Conservation (phyloP, 2,888 invertebrate species). For the Drosophila borealis region DNA sequence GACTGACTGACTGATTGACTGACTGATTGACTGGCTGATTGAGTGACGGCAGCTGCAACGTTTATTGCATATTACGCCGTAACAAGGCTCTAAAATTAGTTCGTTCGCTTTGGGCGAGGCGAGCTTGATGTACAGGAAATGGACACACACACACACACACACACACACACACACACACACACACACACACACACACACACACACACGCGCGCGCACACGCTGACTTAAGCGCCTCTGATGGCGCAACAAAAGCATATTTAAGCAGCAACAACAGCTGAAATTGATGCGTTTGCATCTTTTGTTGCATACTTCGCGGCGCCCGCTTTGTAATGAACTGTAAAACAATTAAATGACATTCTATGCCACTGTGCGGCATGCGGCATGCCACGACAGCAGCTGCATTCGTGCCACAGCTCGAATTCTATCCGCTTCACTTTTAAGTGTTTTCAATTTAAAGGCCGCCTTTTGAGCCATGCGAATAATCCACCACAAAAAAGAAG, state of each 20-base stretch:
- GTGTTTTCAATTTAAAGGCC: no score
- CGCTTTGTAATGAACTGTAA: slow-evolving; percentile 38
- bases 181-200: slow-evolving; percentile 1
- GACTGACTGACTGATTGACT: slow-evolving; percentile 21
- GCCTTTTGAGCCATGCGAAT: no score
- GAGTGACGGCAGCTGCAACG: slow-evolving; percentile 11
- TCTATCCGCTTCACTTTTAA: no score
- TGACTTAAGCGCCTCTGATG: slow-evolving; percentile 36
- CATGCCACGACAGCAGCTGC: slow-evolving; percentile 1
- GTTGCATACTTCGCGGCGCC: slow-evolving; percentile 32
- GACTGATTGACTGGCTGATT: slow-evolving; percentile 11
- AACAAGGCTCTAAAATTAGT: slow-evolving; percentile 16
- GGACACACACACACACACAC: not conserved
- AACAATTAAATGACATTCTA: slow-evolving; percentile 44
- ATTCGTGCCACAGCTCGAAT: not conserved
- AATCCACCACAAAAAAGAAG: no score
- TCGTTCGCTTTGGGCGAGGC: slow-evolving; percentile 4
- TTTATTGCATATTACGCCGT: slow-evolving; percentile 3
- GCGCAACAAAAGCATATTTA: slow-evolving; percentile 31
- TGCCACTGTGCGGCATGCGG: slow-evolving; percentile 7
- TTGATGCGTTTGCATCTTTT: slow-evolving; percentile 41
- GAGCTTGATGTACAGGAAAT: slow-evolving; percentile 9
- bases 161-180: not conserved
- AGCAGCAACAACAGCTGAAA: not conserved
- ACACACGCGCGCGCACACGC: no score